These are phyloP conservation scores for Canis aureus DNA, from an alignment of 2,113 vertebrate genomes.

Conservation along the genomic window DNA sequence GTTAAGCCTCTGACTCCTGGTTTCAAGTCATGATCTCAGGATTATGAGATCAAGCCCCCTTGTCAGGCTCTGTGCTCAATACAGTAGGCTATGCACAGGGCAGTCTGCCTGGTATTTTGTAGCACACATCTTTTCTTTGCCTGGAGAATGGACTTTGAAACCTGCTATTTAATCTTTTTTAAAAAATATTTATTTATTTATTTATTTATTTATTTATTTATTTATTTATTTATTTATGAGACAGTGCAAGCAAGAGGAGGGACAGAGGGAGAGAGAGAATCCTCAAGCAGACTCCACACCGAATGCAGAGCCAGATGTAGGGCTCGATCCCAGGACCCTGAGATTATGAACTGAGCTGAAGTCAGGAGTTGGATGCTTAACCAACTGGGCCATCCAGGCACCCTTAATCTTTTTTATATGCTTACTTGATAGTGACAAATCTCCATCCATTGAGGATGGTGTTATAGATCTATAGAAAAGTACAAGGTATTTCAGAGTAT, in stretches of 20 bases:
- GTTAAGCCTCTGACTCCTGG: background rate
- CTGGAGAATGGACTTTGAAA: background rate
- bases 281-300: too few relatives aligned
- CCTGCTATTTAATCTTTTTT: background rate
- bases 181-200: too few relatives aligned
- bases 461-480: background rate
- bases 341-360: too few relatives aligned
- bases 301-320: too few relatives aligned
- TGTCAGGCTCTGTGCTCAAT: background rate
- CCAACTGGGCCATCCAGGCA: too few relatives aligned
- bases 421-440: background rate
- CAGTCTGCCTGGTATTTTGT: background rate
- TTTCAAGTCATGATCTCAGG: background rate
- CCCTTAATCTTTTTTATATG: background rate
- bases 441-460: background rate
- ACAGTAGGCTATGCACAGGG: too few relatives aligned
- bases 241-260: too few relatives aligned
- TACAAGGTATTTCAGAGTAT: background rate
- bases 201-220: too few relatives aligned
- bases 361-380: too few relatives aligned
- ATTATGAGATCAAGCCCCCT: background rate
- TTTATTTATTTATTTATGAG: too few relatives aligned
- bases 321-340: too few relatives aligned
- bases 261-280: too few relatives aligned
- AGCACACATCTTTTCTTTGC: background rate